Evolutionary conservation across 2,888 invertebrate genomes (phyloP), one percentile per base, ranked within the genome.

Genomic region (Xestoiulus laeticollis): DNA sequence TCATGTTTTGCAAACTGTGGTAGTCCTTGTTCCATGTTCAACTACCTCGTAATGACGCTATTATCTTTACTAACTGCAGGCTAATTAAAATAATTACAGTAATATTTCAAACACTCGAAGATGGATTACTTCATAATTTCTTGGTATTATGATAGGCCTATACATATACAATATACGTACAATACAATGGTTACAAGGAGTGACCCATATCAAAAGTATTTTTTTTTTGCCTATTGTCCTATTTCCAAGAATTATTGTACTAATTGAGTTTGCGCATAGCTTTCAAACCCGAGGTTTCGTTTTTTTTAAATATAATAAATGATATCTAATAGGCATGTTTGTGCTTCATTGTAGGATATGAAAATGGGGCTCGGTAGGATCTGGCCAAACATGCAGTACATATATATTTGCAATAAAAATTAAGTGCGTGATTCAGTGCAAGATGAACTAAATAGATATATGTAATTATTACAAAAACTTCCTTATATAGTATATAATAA

Each of bases 71-170:
- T 59, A 59, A 59, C 59, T 59, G n/a, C 59, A 22, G 22, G 59
- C 59, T 22, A n/a, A 59, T 59, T 59, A 59, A 59, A 59, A 59
- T 59, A 59, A 59, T 59, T 59, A n/a, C 22, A 59, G n/a, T n/a
- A 59, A 59, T 16, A 48, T 59, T 59, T 59, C 48, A 48, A 12
- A 19, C 48, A 59, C 10, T 48, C 4, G 16, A 48, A 48, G 59
- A n/a, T 59, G 14, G 10, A 48, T 48, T 48, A 48, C 16, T 48
- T 16, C 48, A 14, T 19, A 48, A 48, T 48, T 19, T 48, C 19
- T 14, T 48, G 48, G 16, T 16, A 16, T 48, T 48, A 19, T 48
- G 48, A 19, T 14, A 48, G 12, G 16, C 48, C 12, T 48, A 48
- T 48, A 6, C n/a, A 3, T 22, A 22, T 22, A 22, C n/a, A n/a